Conservation (phyloP, 2,797 vertebrate genomes). For the Hypotaenidia okinawae region DNA sequence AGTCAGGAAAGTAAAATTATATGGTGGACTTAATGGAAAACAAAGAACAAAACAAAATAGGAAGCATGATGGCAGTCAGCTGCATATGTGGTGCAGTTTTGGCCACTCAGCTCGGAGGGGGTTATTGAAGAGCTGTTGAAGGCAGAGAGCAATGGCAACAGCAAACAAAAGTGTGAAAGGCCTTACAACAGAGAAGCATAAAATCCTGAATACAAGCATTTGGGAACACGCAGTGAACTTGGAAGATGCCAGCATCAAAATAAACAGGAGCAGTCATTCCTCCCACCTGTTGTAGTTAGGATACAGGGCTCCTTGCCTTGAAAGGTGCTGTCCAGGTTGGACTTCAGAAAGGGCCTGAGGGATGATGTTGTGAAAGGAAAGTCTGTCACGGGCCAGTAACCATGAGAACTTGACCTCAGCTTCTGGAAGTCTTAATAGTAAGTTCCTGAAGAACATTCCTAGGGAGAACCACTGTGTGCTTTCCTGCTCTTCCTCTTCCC, state of each 20-base stretch:
- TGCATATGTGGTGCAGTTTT: rapidly evolving
- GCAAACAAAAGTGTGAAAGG: background rate
- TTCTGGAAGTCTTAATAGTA: background rate
- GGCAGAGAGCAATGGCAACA: background rate
- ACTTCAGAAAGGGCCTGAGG: background rate
- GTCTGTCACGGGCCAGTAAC: rapidly evolving
- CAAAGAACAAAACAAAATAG: background rate
- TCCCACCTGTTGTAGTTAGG: background rate
- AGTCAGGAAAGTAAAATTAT: background rate
- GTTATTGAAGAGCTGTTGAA: background rate
- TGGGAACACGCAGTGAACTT: background rate
- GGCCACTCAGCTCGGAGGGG: background rate
- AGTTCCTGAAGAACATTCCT: background rate
- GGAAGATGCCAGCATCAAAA: background rate
- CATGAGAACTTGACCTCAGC: background rate
- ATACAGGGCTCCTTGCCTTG: background rate
- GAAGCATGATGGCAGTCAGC: background rate
- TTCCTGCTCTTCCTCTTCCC: background rate
- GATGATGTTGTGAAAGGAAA: background rate
- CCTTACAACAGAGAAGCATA: background rate
- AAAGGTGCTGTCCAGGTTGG: background rate
- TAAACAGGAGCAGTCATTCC: background rate
- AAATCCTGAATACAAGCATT: background rate
- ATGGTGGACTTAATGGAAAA: background rate
- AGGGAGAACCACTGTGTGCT: background rate